Percentiles rank a stretch among this genome's conserved stretches.
phyloP scores from a whole-genome alignment of 2,113 vertebrate species.

The Pleuronectes platessa region DNA sequence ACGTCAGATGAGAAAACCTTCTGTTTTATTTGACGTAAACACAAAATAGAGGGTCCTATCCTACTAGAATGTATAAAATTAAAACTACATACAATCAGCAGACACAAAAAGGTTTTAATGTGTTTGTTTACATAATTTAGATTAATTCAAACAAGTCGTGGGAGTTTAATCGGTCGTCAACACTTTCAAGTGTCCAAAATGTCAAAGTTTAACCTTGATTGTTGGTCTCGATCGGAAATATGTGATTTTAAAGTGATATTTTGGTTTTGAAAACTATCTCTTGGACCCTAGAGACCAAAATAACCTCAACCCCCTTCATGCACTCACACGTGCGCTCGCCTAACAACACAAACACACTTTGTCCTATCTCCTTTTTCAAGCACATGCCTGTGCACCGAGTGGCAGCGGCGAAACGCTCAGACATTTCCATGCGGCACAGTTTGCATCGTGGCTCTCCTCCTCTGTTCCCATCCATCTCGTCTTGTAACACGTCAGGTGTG shows the following conservation, averaged over 20 bases:
- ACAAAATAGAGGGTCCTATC: too few relatives aligned
- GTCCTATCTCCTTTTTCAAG: conserved; percentile 1
- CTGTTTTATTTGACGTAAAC: too few relatives aligned
- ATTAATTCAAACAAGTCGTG: neutral
- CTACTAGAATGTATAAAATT: too few relatives aligned
- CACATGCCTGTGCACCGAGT: neutral
- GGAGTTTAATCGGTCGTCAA: neutral
- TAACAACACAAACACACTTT: conserved; percentile 1
- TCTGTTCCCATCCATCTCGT: conserved; percentile 48
- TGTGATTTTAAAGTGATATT: neutral
- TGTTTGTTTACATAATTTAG: too few relatives aligned
- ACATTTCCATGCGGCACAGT: conserved; percentile 22
- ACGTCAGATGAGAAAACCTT: too few relatives aligned
- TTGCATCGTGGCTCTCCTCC: conserved; percentile 4
- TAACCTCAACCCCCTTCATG: neutral
- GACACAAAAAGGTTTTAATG: too few relatives aligned
- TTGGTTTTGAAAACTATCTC: conserved; percentile 1
- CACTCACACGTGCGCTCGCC: neutral
- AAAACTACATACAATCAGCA: too few relatives aligned
- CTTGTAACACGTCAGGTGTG: conserved; percentile 61
- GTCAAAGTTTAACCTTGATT: neutral
- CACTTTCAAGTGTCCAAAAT: too few relatives aligned
- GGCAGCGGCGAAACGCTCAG: neutral
- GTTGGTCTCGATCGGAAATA: neutral
- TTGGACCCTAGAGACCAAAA: conserved; percentile 12